Evolutionary conservation across 2,888 invertebrate species (phyloP), one percentile per base, ranked within the genome.

Genomic region (Lacanobia wlatinum): DNA sequence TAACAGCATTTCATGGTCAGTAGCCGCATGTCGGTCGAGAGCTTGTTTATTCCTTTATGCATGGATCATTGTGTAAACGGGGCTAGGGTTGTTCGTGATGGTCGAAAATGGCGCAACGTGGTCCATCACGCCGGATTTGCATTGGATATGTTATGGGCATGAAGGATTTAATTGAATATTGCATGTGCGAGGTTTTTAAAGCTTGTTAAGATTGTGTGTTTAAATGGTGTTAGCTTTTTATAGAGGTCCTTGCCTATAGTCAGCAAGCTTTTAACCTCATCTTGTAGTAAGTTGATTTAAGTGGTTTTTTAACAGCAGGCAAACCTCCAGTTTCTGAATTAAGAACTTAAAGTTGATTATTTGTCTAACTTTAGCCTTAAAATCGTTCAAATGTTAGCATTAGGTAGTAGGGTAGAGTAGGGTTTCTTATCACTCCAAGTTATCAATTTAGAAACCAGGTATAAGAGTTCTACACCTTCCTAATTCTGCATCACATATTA

Each of bases 1-100:
- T 83, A 86, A 85, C 34, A 73, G 40, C 7, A 67, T 86, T 83
- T 84, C 83, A 86, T 60, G 87, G 87, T 28, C 77, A 76, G 70
- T 82, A 67, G 66, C 63, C 53, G 53, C 48, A 83, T 83, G 48
- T 80, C 76, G 80, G 80, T 72, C 79, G 75, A 77, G 59, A 53
- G 64, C 70, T 75, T 76, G 72, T 77, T 84, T 76, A 72, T 56
- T 59, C 38, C 14, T 72, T 85, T 80, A 72, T 78, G n/a, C 73
- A 78, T 75, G 75, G 78, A 28, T 52, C 53, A 80, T 69, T 83
- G 80, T 78, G 85, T 78, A 78, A 83, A 82, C 66, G 65, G 43
- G 70, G 73, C 62, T 81, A 74, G 84, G 71, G 64, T 63, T 74
- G 74, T 73, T 69, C 34, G 72, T 73, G 43, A 82, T 55, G 70